Evolutionary conservation across 1,140 invertebrate genomes (phyloP), one percentile per base, ranked within the genome.

Genomic region (Archivesica marissinica): DNA sequence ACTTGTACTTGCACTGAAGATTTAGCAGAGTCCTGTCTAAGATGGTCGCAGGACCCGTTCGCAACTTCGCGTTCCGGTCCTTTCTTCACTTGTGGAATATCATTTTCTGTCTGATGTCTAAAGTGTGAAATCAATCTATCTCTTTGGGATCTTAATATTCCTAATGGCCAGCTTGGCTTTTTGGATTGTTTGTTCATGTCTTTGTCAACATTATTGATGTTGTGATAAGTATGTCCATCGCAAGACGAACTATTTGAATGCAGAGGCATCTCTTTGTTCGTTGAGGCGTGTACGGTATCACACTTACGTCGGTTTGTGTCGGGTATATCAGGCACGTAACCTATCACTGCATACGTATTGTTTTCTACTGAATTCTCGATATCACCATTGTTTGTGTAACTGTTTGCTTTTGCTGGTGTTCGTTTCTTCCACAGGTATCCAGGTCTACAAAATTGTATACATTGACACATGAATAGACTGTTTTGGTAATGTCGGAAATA

Each of bases 341-440:
- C 68, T 15, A 72, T 72, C 41, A 50, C 68, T 30, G 68, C 68
- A 30, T 72, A 72, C 41, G 28, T 44, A n/a, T 33, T 44, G 68
- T 72, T 72, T 30, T 50, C 68, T 2, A 47, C n/a, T 4, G 68
- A 72, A 50, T 72, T 72, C 3, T 72, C 68, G 28, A 72, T 33
- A 33, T 33, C 64, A 30, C 38, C 1, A 41, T 23, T 47, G 1
- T 72, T 30, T 44, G 41, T 47, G 13, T 72, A 72, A 0, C 17
- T 28, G 17, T 72, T 72, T 17, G 68, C 41, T 4, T 7, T 25
- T 25, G 38, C 39, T 25, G 41, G 64, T 25, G 7, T 38, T 23
- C 30, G n/a, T 6, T 44, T 72, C 25, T 30, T 50, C 41, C 23
- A 33, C 20, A 70, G 28, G 25, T 44, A 44, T 25, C 66, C 66